Evolutionary conservation across 2,113 vertebrate species (phyloP).

Genomic region (Papio anubis): DNA sequence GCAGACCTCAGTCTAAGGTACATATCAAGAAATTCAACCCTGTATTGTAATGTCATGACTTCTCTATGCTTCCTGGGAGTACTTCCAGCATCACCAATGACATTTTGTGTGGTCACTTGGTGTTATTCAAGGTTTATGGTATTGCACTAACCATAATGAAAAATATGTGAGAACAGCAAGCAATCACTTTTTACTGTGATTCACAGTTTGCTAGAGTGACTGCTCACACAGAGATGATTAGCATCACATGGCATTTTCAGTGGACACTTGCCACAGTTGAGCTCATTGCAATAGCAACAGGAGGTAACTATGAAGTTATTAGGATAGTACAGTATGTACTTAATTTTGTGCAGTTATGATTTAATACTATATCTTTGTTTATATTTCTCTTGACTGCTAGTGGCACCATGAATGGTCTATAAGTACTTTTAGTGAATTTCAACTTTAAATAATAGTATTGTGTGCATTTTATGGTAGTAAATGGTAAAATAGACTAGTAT

Average conservation of each 20-base stretch:
- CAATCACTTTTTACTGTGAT: neutral
- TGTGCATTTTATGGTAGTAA: neutral
- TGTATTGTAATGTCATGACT: neutral
- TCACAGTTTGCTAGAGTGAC: neutral
- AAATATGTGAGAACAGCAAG: neutral
- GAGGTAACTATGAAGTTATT: neutral
- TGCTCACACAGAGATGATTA: neutral
- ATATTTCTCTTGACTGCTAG: neutral
- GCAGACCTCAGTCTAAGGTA: neutral
- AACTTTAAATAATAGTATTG: neutral
- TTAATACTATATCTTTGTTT: neutral
- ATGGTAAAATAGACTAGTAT: neutral
- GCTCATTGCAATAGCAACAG: neutral
- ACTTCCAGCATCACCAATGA: neutral
- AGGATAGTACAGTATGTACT: neutral
- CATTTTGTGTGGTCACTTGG: neutral
- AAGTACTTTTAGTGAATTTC: neutral
- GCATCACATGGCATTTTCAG: neutral
- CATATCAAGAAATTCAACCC: neutral
- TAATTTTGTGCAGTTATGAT: neutral
- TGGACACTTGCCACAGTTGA: neutral
- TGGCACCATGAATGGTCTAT: neutral
- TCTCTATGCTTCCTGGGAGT: neutral
- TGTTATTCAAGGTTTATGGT: neutral
- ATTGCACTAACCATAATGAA: neutral